A percentile compares a stretch with the other conserved stretches of the same genome.
Conservation (phyloP, 2,888 invertebrate genomes). For the Thecophora atra region DNA sequence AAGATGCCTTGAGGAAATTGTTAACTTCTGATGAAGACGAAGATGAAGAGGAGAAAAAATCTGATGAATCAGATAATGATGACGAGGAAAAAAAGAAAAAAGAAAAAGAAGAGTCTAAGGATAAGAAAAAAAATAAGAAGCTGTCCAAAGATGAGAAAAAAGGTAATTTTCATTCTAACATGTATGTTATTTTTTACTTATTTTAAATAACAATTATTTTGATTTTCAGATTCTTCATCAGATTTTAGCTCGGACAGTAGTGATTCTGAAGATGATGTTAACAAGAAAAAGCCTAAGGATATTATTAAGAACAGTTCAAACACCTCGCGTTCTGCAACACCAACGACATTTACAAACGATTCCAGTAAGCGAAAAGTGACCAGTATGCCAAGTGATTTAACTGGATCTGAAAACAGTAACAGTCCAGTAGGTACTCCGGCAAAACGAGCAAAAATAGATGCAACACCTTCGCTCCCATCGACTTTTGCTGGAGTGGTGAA, state of each 20-base stretch:
- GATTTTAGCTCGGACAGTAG: constrained; percentile 77
- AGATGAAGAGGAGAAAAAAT: constrained; percentile 84
- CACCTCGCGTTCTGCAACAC: constrained; percentile 66
- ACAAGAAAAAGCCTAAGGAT: constrained; percentile 67
- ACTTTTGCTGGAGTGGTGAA: constrained; percentile 64
- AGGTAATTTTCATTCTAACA: constrained; percentile 57
- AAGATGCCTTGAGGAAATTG: constrained; percentile 84
- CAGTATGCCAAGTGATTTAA: constrained; percentile 64
- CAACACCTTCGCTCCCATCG: constrained; percentile 59
- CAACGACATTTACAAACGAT: constrained; percentile 56
- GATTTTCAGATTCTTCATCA: constrained; percentile 71
- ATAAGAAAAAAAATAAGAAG: constrained; percentile 71
- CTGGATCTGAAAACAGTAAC: constrained; percentile 64
- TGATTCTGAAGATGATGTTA: constrained; percentile 75
- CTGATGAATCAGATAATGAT: constrained; percentile 79
- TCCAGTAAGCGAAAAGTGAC: constrained; percentile 61
- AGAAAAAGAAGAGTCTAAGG: constrained; percentile 70
- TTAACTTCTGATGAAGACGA: constrained; percentile 89
- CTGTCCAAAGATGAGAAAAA: constrained; percentile 74
- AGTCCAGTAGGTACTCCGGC: constrained; percentile 64
- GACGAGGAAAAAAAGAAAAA: constrained; percentile 78
- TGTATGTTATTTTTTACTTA: no score
- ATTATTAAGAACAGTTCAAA: constrained; percentile 51
- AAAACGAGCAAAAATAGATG: constrained; percentile 60
- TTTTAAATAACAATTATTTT: no score